These are phyloP conservation scores for Gymnocypris eckloni DNA, from an alignment of 2,797 vertebrate genomes.

Conservation along the genomic window DNA sequence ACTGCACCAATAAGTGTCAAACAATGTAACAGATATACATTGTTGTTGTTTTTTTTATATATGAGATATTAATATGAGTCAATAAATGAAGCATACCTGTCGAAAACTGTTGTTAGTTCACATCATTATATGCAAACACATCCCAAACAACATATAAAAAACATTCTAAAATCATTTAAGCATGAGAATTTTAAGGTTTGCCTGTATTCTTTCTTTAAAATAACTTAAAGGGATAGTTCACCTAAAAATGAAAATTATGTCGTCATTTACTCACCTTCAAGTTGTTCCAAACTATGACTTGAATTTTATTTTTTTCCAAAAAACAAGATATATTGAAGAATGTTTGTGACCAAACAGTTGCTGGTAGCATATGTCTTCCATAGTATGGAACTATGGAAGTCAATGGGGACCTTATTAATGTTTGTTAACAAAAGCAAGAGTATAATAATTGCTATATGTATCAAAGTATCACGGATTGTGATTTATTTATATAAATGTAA, in stretches of 20 bases:
- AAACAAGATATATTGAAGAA: not conserved
- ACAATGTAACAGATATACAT: conserved; percentile 13
- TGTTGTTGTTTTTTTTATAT: not conserved
- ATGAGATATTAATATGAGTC: conserved; percentile 38
- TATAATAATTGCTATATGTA: not conserved
- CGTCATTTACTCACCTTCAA: not conserved
- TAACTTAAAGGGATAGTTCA: not conserved
- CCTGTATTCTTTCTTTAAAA: not conserved
- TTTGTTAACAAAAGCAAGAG: not conserved
- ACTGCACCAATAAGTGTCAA: conserved; percentile 17
- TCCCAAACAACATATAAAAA: not conserved
- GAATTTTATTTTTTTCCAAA: not conserved
- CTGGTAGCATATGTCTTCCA: not conserved
- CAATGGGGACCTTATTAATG: not conserved
- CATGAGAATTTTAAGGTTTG: not conserved
- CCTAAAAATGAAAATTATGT: not conserved
- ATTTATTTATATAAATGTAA: not conserved
- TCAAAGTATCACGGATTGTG: not conserved
- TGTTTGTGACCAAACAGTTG: not conserved
- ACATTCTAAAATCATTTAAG: not conserved
- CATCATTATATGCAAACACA: conserved; percentile 3
- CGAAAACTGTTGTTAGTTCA: not conserved
- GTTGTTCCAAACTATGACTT: not conserved
- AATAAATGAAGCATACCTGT: conserved; percentile 52
- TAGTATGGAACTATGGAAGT: not conserved